phyloP scores from a whole-genome alignment of 1,140 invertebrate genomes.

The Brachionus rotundiformis region DNA sequence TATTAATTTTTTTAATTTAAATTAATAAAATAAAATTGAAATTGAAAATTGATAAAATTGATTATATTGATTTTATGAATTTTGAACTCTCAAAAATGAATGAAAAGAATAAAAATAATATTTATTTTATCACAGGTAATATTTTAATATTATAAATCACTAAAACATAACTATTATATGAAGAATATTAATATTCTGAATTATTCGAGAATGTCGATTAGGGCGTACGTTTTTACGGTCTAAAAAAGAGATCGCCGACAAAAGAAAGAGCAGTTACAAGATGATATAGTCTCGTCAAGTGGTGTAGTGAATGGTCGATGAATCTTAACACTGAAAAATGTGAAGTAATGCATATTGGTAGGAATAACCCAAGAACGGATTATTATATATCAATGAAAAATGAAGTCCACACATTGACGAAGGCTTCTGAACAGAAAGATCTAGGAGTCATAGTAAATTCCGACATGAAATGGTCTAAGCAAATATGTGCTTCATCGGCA shows the following conservation, averaged over 20 bases:
- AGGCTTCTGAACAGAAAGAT: no score
- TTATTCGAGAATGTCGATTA: background rate
- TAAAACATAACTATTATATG: background rate
- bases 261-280: no score
- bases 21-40: background rate
- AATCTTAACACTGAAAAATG: no score
- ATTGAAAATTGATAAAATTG: background rate
- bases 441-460: no score
- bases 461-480: no score
- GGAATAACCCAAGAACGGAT: no score
- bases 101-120: background rate
- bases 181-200: background rate
- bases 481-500: no score
- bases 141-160: background rate
- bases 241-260: background rate
- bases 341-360: no score
- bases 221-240: background rate
- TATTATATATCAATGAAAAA: no score
- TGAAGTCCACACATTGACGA: no score
- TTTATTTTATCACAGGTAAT: background rate
- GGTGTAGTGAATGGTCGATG: no score
- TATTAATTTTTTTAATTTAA: background rate
- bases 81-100: background rate
- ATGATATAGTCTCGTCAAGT: no score
- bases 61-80: background rate